phyloP scores from a whole-genome alignment of 1,140 invertebrate genomes.

The Hesperophylax magnus region DNA sequence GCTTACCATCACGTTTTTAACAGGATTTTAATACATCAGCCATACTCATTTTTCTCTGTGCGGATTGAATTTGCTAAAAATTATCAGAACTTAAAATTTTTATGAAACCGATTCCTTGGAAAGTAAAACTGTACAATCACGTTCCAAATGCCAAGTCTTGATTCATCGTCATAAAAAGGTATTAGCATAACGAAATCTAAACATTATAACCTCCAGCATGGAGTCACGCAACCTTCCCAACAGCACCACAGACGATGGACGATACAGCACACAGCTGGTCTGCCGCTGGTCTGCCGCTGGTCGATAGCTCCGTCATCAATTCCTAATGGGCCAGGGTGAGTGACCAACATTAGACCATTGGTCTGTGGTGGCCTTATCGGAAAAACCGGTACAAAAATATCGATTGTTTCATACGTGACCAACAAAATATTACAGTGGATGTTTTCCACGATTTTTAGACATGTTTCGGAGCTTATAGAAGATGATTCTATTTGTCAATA shows the following conservation, averaged over 20 bases:
- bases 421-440: background rate
- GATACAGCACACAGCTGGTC: background rate
- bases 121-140: no score
- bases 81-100: no score
- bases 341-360: background rate
- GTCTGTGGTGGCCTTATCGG: background rate
- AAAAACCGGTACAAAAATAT: constrained; percentile 23
- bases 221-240: background rate
- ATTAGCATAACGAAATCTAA: background rate
- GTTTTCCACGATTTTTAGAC: no score
- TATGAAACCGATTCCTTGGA: no score
- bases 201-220: background rate
- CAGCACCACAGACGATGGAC: background rate
- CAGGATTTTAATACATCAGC: no score
- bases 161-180: background rate
- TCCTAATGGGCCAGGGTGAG: constrained; percentile 1
- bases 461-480: no score
- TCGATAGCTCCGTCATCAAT: constrained; percentile 2
- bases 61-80: no score
- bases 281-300: background rate
- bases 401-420: background rate
- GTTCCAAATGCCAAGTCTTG: no score
- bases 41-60: no score
- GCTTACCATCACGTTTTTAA: no score
- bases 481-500: no score